Base-by-base conservation (phyloP, 2,797 vertebrate genomes). In the Spondyliosoma cantharus region DNA sequence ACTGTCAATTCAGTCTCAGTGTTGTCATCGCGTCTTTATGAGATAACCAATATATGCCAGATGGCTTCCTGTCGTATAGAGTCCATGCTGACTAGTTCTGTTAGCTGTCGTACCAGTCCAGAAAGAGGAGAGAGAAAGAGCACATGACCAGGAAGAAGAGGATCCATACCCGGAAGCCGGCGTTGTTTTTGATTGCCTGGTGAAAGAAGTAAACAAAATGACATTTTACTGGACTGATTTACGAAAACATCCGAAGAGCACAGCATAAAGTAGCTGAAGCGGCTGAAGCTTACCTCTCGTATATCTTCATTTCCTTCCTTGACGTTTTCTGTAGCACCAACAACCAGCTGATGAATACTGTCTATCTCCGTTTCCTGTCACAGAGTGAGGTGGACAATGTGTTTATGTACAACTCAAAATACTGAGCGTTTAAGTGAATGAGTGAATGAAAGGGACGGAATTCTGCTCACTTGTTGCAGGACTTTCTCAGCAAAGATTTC, bases 111-210 rank as follows among this genome's bases (percentile, higher is more conserved):
- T 99, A 99, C 98, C 98, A 99, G 92, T 99, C 98, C 86, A 99
- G 94, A 91, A 99, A 99, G 71, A 99, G 96, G 78, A 99, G 93
- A 43, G 98, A 99, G 91, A 99, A 99, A 2, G 98, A 99, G 82
- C 98, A 99, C 98, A 99, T 99, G 74, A 99, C 98, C 42, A 99
- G 95, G 94, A 99, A 99, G 93, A 99, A 99, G 0, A 99, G 96
- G 90, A 99, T 96, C 98, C 98, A 99, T 3, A 99, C 98, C 2
- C 98, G 95, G 93, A 99, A 99, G 80, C 98, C 98, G 0, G 98
- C 98, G 0, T 99, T 99, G 94, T 99, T 99, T 90, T 99, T 98
- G 83, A 99, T 99, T 27, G 98, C 98, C 98, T 99, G 80, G 63
- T 58, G 48, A 75, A 3, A 73, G 46, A 84, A 74, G 17, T 5